Evolutionary conservation across 2,888 invertebrate genomes (phyloP).

Genomic region (Vanessa cardui): DNA sequence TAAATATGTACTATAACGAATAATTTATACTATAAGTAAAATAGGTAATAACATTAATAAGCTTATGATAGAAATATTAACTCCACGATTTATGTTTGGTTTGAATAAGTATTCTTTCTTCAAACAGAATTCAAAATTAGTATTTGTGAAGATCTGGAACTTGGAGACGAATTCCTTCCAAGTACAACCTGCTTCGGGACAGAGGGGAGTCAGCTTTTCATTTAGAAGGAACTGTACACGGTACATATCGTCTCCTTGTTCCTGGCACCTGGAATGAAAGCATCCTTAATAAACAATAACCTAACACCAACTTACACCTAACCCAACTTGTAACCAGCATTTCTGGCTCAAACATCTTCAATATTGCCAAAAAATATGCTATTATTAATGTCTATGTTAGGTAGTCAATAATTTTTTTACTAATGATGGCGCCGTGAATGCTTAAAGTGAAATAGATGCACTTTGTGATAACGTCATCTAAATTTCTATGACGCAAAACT

Average conservation of each 20-base stretch:
- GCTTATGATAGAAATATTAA: background rate
- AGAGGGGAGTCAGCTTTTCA: conserved; percentile 59
- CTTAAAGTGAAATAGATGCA: no score
- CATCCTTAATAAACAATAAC: background rate
- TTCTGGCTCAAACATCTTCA: background rate
- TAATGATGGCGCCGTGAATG: no score
- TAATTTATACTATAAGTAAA: background rate
- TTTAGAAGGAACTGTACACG: conserved; percentile 66
- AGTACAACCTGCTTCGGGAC: conserved; percentile 63
- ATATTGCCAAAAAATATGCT: background rate
- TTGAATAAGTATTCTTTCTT: background rate
- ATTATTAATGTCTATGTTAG: no score
- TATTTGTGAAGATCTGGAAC: conserved; percentile 45
- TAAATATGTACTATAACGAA: background rate
- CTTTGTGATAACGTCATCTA: no score
- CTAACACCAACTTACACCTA: no score
- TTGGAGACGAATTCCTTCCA: conserved; percentile 59
- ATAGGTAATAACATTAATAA: background rate
- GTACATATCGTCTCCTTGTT: conserved; percentile 46
- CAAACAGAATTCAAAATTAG: conserved; percentile 57
- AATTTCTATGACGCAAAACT: no score
- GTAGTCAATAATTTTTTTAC: no score
- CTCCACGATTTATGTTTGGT: background rate
- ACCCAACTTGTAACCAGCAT: background rate
- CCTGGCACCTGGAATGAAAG: conserved; percentile 54